Base-by-base conservation (phyloP, 2,888 invertebrate genomes). In the Cryptophagus acutangulus region DNA sequence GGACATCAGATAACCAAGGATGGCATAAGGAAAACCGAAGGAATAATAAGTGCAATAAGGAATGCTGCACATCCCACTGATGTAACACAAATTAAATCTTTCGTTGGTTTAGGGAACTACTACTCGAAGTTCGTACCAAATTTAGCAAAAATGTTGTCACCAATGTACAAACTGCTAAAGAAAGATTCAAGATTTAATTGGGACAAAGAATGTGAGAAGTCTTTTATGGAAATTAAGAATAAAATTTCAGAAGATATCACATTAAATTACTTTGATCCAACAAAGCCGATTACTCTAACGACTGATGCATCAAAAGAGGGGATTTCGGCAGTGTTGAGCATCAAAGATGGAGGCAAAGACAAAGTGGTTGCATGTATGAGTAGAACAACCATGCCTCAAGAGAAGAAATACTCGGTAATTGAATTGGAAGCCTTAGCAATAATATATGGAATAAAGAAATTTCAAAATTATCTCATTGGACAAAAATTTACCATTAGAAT, bases 1-100 rank as follows among this genome's bases (percentile, higher is more conserved):
- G 55, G 55, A 2, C 48, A 50, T 40, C 14, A 10, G 6, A 41
- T 59, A 9, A 45, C 50, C 33, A 39, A 36, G 15, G 13, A 49
- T 1, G 55, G 59, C n/a, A 36, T 58, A 9, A 33, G 41, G 8
- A 49, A 45, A 8, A 36, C 40, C 6, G 20, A 26, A 26, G 12
- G 9, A 26, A 26, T n/a, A 26, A 8, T 26, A 3, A 8, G 12
- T 12, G 50, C 43, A 5, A 51, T 58, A 9, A 2, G 25, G 20
- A 26, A 37, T 16, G 30, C 34, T n/a, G 35, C 40, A 5, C 6
- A n/a, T 15, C 47, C 48, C 2, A 25, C 4, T 40, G 40, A 10
- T 3, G 26, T 26, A 8, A 4, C 5, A 3, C 10, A 26, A 26
- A 13, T 3, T 12, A 26, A 13, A 26, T 12, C 4, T 26, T 26